Evolutionary conservation across 2,888 invertebrate genomes (phyloP).

Genomic region (Sinotaia quadrata): DNA sequence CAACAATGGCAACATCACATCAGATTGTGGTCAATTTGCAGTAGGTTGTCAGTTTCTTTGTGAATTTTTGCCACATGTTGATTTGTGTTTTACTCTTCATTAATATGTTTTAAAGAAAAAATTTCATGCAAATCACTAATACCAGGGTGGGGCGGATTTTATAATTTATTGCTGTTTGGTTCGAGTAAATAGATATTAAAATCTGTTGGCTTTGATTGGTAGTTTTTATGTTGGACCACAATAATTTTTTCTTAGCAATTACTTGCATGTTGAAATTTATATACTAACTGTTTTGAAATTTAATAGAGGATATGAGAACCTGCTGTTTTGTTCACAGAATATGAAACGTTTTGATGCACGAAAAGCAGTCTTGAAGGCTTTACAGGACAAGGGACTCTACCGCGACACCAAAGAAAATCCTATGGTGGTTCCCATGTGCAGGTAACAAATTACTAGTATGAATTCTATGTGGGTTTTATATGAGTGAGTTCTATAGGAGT

Average conservation of each 20-base stretch:
- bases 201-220: too few relatives aligned
- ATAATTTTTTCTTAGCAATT: too few relatives aligned
- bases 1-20: conserved; percentile 89
- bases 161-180: too few relatives aligned
- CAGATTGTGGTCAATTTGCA: conserved; percentile 84
- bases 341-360: conserved; percentile 94
- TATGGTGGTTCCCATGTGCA: conserved; percentile 93
- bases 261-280: too few relatives aligned
- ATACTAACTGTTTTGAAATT: too few relatives aligned
- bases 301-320: too few relatives aligned
- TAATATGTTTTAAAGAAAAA: background rate
- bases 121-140: too few relatives aligned
- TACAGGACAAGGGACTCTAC: conserved; percentile 83
- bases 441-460: conserved; percentile 59
- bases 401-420: conserved; percentile 88
- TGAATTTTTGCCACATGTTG: conserved; percentile 73
- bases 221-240: too few relatives aligned
- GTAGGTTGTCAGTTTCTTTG: conserved; percentile 72
- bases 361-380: conserved; percentile 82
- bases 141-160: too few relatives aligned
- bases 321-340: conserved; percentile 76
- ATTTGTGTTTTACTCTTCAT: background rate
- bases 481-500: background rate
- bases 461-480: background rate
- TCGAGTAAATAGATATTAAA: too few relatives aligned